phyloP scores from a whole-genome alignment of 2,113 vertebrate species.

The Pantherophis guttatus region DNA sequence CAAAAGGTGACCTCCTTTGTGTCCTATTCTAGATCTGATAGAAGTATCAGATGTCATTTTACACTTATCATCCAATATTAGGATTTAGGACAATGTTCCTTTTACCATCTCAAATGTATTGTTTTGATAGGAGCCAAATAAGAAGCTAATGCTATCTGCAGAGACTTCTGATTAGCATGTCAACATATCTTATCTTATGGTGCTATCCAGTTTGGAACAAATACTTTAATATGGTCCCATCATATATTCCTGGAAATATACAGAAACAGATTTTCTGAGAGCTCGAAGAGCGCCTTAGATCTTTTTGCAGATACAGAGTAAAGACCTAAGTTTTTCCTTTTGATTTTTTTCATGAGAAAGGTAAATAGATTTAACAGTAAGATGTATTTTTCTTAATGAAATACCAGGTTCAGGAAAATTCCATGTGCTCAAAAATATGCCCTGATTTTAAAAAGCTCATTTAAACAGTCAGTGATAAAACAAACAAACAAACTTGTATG shows the following conservation, averaged over 20 bases:
- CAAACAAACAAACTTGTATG: not conserved
- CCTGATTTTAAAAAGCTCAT: conserved; percentile 22
- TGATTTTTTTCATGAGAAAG: not conserved
- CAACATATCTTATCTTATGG: not conserved
- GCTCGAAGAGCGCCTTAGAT: not conserved
- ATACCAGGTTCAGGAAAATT: conserved; percentile 8
- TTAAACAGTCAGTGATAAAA: conserved; percentile 33
- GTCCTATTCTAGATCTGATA: not conserved
- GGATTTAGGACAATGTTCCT: not conserved
- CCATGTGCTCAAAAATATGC: conserved; percentile 33
- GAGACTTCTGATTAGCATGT: not conserved
- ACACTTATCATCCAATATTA: not conserved
- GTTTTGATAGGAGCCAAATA: not conserved
- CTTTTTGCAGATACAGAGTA: not conserved
- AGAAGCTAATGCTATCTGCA: not conserved
- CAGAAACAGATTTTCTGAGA: not conserved
- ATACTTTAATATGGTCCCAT: not conserved
- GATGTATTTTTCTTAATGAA: not conserved
- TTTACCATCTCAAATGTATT: not conserved
- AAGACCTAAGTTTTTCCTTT: not conserved
- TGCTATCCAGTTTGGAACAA: not conserved
- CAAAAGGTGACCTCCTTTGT: not conserved
- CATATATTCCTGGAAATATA: not conserved
- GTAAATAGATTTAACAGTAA: not conserved
- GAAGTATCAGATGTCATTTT: not conserved